Evolutionary conservation across 2,113 vertebrate species (phyloP).

Genomic region (Zosterops hypoxanthus): DNA sequence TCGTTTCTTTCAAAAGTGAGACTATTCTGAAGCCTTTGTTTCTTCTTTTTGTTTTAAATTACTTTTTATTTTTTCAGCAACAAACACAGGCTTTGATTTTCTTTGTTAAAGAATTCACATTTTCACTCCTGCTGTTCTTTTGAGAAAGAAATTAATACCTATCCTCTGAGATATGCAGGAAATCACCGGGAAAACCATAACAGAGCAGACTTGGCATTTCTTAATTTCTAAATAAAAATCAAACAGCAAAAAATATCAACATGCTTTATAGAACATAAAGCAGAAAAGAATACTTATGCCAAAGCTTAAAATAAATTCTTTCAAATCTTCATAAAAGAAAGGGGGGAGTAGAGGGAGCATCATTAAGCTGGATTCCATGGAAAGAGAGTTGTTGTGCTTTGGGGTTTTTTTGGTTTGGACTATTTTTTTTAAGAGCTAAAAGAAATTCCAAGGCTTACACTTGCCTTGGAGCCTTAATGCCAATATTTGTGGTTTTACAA

Average conservation of each 20-base stretch:
- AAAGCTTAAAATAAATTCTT: conserved; percentile 10
- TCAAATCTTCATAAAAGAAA: not conserved
- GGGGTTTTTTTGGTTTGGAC: conserved; percentile 13
- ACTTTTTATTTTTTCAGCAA: not conserved
- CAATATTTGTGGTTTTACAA: conserved; percentile 64
- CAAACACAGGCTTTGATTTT: not conserved
- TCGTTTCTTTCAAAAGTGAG: not conserved
- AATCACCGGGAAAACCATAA: not conserved
- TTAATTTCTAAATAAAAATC: conserved; percentile 37
- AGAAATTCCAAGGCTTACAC: conserved; percentile 60
- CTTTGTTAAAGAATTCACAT: conserved; percentile 1
- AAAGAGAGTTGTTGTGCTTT: conserved; percentile 47
- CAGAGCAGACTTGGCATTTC: not conserved
- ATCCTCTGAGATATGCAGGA: not conserved
- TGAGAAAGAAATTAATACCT: conserved; percentile 37
- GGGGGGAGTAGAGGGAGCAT: not conserved
- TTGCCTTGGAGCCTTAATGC: conserved; percentile 49
- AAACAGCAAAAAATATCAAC: not conserved
- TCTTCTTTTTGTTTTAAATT: conserved; percentile 1
- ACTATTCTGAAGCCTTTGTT: not conserved
- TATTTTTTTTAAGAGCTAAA: conserved; percentile 41
- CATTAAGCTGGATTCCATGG: conserved; percentile 41
- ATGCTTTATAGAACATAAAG: not conserved
- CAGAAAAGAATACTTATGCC: not conserved
- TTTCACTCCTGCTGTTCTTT: conserved; percentile 13